phyloP scores from a whole-genome alignment of 1,140 invertebrate species.

The Drosophila ohnishii region DNA sequence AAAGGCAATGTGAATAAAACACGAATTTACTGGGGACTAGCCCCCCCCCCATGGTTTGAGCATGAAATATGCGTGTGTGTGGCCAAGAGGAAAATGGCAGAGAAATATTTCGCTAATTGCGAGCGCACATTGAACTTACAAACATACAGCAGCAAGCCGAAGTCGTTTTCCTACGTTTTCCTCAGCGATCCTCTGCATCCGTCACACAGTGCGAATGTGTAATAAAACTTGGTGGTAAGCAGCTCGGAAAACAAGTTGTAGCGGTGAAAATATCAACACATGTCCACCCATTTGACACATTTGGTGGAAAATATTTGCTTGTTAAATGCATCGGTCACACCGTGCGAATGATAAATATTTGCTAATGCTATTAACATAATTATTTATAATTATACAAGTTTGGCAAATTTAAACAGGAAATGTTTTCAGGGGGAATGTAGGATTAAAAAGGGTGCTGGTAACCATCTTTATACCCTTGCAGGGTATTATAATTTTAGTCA shows the following conservation, averaged over 20 bases:
- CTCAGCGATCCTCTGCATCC: constrained; percentile 1
- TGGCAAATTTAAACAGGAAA: background rate
- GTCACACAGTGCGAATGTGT: constrained; percentile 45
- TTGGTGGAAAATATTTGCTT: constrained; percentile 12
- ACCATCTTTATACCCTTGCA: no score
- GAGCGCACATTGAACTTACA: constrained; percentile 65
- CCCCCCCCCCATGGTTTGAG: background rate
- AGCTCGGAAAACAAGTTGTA: constrained; percentile 13
- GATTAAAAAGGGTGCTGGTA: background rate
- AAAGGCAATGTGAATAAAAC: constrained; percentile 53
- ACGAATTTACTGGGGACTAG: constrained; percentile 30
- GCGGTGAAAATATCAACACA: constrained; percentile 1
- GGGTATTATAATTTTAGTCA: no score
- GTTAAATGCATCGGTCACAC: background rate
- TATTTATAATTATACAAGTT: background rate
- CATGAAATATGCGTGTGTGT: constrained; percentile 35
- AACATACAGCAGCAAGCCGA: background rate
- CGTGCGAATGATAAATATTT: background rate
- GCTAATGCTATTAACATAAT: background rate
- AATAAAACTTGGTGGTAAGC: constrained; percentile 20
- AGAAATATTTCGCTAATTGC: constrained; percentile 33
- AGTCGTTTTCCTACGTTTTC: constrained; percentile 2
- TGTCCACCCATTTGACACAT: constrained; percentile 11
- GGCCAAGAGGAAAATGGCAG: constrained; percentile 31
- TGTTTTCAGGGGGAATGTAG: background rate